Conservation (phyloP, 1,140 invertebrate species). For the Leptinotarsa undecemlineata region DNA sequence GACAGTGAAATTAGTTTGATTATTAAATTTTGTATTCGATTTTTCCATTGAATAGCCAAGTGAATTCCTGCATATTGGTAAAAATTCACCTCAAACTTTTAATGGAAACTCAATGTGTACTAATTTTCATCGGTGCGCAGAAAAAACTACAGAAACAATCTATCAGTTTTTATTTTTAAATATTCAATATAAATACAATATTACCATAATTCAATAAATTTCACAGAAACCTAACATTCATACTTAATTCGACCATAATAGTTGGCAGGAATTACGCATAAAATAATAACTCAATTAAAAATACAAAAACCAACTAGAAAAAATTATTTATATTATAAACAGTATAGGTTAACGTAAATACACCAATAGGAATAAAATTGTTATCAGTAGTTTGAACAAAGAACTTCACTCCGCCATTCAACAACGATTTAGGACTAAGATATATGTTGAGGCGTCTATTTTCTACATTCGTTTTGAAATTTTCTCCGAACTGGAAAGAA, state of each 20-base stretch:
- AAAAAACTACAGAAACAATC: conserved; percentile 12
- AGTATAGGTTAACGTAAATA: too few species aligned
- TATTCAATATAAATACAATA: conserved; percentile 29
- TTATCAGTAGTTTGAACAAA: too few species aligned
- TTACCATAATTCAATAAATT: conserved; percentile 29
- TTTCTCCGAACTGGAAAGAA: neutral
- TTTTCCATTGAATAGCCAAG: too few species aligned
- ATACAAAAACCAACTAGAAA: conserved; percentile 16
- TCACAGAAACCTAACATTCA: conserved; percentile 27
- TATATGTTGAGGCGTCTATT: neutral
- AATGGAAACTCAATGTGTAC: neutral
- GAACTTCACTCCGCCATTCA: too few species aligned
- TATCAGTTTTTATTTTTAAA: conserved; percentile 17
- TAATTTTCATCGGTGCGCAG: neutral
- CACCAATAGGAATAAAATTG: too few species aligned
- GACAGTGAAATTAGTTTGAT: too few species aligned
- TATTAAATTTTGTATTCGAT: too few species aligned
- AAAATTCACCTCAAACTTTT: too few species aligned
- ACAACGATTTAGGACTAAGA: too few species aligned
- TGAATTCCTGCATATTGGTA: too few species aligned
- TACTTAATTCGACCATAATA: conserved; percentile 24
- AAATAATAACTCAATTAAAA: conserved; percentile 9
- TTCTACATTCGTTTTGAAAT: neutral
- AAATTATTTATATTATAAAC: too few species aligned
- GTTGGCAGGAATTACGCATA: conserved; percentile 17